Base-by-base conservation (phyloP, 1,140 invertebrate species). In the Magallana ariakensis region DNA sequence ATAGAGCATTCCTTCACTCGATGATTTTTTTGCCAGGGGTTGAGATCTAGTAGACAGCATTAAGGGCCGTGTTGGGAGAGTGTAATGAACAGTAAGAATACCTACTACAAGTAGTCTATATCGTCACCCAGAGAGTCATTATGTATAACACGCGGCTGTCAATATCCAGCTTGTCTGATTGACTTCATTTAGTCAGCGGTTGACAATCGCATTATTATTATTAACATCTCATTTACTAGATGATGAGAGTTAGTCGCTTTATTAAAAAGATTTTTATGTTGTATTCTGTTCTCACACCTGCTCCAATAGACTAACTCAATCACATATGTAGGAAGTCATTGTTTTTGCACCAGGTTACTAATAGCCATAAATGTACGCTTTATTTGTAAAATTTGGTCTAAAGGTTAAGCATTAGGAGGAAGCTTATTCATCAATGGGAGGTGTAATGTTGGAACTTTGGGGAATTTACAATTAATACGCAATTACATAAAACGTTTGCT, bases 1-100 rank as follows among this genome's bases (percentile, higher is more conserved):
- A 54, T 33, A 82, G 13, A 16, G 54, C 33, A 82, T 15, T 26
- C 22, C 11, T 26, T 15, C 54, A 19, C 19, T 82, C 46, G 10
- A 6, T 82, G 46, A 55, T 56, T 55, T 82, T 82, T 82, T 56
- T 82, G 80, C 54, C 54, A 82, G 80, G 80, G 80, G 10, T 55
- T 55, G 46, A 10, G 80, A n/a, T 54, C 80, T 82, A 82, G 80
- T 82, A 82, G 80, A 56, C 80, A 82, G 19, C 80, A 82, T 82
- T 82, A 82, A 56, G 15, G 53, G 46, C 46, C 53, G 80, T 55
- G 6, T 82, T 15, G 54, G 80, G 80, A 54, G 54, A 55, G 46
- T 82, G 54, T 82, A 6, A 15, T 10, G 33, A 55, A 82, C 80
- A 82, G 80, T 82, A 82, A 82, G 80, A 22, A 82, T 19, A 1